Conservation (phyloP, 2,797 vertebrate genomes). For the Pseudomugil gertrudae region DNA sequence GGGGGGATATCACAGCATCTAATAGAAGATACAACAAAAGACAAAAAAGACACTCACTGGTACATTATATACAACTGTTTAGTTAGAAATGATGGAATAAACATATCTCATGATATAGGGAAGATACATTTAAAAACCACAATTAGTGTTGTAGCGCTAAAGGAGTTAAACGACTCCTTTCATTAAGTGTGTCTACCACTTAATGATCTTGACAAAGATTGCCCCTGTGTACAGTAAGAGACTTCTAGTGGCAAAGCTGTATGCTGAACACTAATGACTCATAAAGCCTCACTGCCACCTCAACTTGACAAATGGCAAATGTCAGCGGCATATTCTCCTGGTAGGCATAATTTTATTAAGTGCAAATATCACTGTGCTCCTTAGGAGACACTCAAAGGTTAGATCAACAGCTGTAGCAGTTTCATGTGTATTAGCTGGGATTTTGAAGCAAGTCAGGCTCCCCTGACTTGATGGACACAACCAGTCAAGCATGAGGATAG, state of each 20-base stretch:
- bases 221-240: constrained; percentile 34
- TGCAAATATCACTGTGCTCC: constrained; percentile 89
- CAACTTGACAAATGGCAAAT: constrained; percentile 89
- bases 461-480: constrained; percentile 79
- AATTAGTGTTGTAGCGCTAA: not conserved
- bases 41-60: not conserved
- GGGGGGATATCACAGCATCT: not conserved
- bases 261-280: constrained; percentile 81
- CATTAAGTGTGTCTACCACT: constrained; percentile 15
- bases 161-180: constrained; percentile 5
- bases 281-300: constrained; percentile 81
- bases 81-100: not conserved
- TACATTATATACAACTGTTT: not conserved
- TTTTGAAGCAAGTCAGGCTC: constrained; percentile 73
- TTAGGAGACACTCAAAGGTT: constrained; percentile 88
- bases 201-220: constrained; percentile 44
- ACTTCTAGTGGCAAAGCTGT: constrained; percentile 50
- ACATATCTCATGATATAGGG: constrained; percentile 5
- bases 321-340: constrained; percentile 88
- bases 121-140: constrained; percentile 8
- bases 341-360: constrained; percentile 90
- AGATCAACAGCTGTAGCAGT: constrained; percentile 86
- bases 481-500: constrained; percentile 81
- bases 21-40: not conserved
- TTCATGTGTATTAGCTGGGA: constrained; percentile 83